phyloP scores from a whole-genome alignment of 2,888 invertebrate species.

The Gymnoscelis rufifasciata region DNA sequence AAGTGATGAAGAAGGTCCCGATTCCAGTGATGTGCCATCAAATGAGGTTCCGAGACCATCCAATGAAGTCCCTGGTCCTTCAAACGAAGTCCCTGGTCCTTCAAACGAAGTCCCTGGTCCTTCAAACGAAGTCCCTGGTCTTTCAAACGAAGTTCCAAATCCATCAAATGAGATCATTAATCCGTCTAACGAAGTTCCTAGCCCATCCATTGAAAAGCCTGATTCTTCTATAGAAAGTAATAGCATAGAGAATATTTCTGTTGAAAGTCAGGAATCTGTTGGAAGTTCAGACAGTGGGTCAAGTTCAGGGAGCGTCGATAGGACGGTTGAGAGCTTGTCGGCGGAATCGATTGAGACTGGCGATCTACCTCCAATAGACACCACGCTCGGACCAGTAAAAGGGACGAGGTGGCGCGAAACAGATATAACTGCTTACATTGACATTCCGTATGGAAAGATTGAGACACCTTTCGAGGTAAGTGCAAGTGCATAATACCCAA shows the following conservation, averaged over 20 bases:
- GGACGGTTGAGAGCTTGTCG: no score
- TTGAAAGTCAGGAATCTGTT: neutral
- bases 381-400: conserved; percentile 44
- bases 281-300: neutral
- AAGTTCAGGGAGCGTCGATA: neutral
- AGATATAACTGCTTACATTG: conserved; percentile 45
- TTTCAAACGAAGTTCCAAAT: neutral
- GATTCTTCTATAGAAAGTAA: neutral
- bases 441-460: conserved; percentile 56
- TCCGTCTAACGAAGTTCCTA: neutral
- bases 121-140: neutral
- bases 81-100: neutral
- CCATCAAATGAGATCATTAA: neutral
- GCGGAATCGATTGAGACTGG: neutral
- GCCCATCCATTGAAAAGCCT: neutral
- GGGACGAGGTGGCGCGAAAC: conserved; percentile 37
- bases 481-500: no score
- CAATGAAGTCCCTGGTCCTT: neutral
- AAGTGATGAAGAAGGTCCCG: no score
- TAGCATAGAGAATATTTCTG: neutral
- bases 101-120: neutral
- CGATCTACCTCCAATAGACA: conserved; percentile 29
- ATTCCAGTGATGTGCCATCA: neutral
- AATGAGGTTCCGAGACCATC: neutral
- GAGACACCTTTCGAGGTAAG: conserved; percentile 14